phyloP scores from a whole-genome alignment of 2,888 invertebrate species.

The Drosophila mimetica region DNA sequence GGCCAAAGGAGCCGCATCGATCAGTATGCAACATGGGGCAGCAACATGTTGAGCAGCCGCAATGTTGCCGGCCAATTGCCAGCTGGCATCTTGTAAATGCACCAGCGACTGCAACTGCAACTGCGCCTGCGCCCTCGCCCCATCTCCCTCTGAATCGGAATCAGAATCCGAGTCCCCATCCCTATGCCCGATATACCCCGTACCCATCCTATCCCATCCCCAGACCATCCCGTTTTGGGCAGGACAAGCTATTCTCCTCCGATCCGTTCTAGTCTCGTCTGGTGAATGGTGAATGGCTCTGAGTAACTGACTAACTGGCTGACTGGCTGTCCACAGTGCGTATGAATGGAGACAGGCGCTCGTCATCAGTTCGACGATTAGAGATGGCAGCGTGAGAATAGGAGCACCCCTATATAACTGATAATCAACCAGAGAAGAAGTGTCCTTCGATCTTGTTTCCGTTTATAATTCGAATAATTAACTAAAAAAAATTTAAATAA shows the following conservation, averaged over 20 bases:
- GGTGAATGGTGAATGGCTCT: slow-evolving; percentile 49
- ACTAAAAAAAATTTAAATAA: no score
- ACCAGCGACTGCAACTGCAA: slow-evolving; percentile 54
- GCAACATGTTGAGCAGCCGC: slow-evolving; percentile 66
- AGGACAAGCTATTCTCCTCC: slow-evolving; percentile 37
- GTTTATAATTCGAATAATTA: no score
- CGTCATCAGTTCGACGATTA: slow-evolving; percentile 17
- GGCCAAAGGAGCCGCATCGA: slow-evolving; percentile 77
- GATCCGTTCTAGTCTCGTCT: slow-evolving; percentile 24
- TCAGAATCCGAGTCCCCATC: background rate
- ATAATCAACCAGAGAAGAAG: no score
- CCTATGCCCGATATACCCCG: no score
- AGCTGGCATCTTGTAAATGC: slow-evolving; percentile 82
- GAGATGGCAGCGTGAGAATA: slow-evolving; percentile 13
- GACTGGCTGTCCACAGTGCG: slow-evolving; percentile 64
- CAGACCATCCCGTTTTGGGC: slow-evolving; percentile 42
- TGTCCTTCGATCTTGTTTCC: no score
- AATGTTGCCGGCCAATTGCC: slow-evolving; percentile 74
- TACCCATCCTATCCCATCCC: background rate
- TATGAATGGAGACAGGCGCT: slow-evolving; percentile 69
- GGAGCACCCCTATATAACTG: no score
- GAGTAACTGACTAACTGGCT: slow-evolving; percentile 13
- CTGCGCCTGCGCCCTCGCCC: slow-evolving; percentile 36
- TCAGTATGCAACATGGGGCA: slow-evolving; percentile 80
- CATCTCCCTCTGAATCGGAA: background rate